These are phyloP conservation scores for Aphelinus certus DNA, from an alignment of 1,140 invertebrate species.

Conservation along the genomic window DNA sequence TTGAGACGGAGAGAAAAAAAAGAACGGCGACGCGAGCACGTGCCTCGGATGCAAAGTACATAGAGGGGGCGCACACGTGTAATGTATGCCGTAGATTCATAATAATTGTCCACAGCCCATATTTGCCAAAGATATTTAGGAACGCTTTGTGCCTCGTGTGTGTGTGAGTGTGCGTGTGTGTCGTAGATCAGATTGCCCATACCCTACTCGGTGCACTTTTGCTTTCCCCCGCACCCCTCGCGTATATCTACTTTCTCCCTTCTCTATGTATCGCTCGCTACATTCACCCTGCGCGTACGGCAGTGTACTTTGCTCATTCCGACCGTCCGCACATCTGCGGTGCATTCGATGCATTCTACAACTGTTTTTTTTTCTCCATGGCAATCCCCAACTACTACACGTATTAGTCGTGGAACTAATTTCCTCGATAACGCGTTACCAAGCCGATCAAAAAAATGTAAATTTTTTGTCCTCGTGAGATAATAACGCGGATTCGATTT, in stretches of 20 bases:
- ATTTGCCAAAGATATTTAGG: constrained; percentile 35
- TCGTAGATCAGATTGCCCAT: constrained; percentile 18
- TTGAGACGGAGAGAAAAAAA: constrained; percentile 1
- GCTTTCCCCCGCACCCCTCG: not conserved
- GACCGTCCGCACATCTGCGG: constrained; percentile 19
- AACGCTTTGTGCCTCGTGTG: not conserved
- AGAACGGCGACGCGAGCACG: not conserved
- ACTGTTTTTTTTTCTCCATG: constrained; percentile 4
- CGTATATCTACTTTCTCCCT: not conserved
- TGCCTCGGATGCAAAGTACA: constrained; percentile 7
- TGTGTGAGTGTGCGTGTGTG: too few species aligned
- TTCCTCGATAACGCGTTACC: too few species aligned
- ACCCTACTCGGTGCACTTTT: not conserved
- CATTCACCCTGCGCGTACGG: not conserved
- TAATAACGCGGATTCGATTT: too few species aligned
- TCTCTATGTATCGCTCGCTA: not conserved
- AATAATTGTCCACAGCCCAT: constrained; percentile 26
- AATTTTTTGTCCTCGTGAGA: too few species aligned
- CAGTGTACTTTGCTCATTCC: not conserved
- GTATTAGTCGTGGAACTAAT: too few species aligned
- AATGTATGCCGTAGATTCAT: constrained; percentile 18
- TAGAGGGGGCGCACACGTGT: not conserved
- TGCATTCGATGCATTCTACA: constrained; percentile 19
- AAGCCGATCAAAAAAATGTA: too few species aligned
- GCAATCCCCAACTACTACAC: too few species aligned